Percentiles rank a stretch among this genome's conserved stretches.
These are phyloP conservation scores for Pollenia griseotomentosa DNA, from an alignment of 2,888 invertebrate genomes.

Conservation along the genomic window DNA sequence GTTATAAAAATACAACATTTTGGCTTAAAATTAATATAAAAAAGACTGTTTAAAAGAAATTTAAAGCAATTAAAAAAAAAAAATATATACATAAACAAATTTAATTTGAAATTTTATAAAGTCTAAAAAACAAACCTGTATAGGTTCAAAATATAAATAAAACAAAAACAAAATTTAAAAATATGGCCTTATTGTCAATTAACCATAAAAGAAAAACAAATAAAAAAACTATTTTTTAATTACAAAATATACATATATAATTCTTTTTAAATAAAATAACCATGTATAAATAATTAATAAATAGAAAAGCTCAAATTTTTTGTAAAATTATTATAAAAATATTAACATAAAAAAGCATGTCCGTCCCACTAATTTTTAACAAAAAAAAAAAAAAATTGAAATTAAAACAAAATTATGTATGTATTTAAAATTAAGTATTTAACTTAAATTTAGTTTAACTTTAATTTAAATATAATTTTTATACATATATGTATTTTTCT, in stretches of 20 bases:
- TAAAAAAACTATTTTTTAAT: slow-evolving; percentile 31
- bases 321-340: slow-evolving; percentile 42
- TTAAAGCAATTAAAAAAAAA: slow-evolving; percentile 38
- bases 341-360: slow-evolving; percentile 64
- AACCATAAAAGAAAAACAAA: slow-evolving; percentile 30
- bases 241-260: slow-evolving; percentile 13
- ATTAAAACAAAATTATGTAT: slow-evolving; percentile 37
- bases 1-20: slow-evolving; percentile 22
- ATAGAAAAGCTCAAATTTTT: slow-evolving; percentile 59
- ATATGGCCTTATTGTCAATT: slow-evolving; percentile 71
- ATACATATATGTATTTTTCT: slow-evolving; percentile 59
- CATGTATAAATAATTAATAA: slow-evolving; percentile 22
- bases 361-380: slow-evolving; percentile 71
- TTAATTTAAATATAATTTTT: slow-evolving; percentile 46
- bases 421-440: slow-evolving; percentile 36
- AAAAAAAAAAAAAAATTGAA: slow-evolving; percentile 36
- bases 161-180: slow-evolving; percentile 23
- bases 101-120: slow-evolving; percentile 30
- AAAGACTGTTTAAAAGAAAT: slow-evolving; percentile 42
- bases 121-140: slow-evolving; percentile 27
- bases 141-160: slow-evolving; percentile 54
- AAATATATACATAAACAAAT: slow-evolving; percentile 28
- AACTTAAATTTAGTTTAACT: slow-evolving; percentile 28
- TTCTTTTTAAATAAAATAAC: slow-evolving; percentile 2
- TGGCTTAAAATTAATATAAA: slow-evolving; percentile 37